Conservation (phyloP, 2,797 vertebrate species). For the Siniperca scherzeri region DNA sequence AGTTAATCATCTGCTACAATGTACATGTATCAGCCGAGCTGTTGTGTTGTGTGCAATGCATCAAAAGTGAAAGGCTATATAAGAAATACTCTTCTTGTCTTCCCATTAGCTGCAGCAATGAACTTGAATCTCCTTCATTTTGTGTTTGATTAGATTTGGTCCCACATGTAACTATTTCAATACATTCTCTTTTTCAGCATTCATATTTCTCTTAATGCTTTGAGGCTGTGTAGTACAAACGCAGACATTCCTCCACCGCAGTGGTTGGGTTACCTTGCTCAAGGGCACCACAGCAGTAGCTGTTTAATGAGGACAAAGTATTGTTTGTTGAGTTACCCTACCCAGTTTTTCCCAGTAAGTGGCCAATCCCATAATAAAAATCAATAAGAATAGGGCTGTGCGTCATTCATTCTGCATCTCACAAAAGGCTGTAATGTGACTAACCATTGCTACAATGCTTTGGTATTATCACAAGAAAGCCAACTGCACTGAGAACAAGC, state of each 20-base stretch:
- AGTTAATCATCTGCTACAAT: conserved; percentile 4
- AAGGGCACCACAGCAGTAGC: conserved; percentile 25
- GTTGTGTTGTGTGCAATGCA: conserved; percentile 2
- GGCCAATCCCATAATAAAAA: conserved; percentile 37
- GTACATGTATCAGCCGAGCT: neutral
- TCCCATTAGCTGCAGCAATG: neutral
- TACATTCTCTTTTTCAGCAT: neutral
- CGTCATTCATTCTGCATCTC: conserved; percentile 23
- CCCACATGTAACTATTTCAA: neutral
- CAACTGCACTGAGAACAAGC: conserved; percentile 4
- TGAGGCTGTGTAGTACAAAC: neutral
- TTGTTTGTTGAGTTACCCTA: conserved; percentile 12
- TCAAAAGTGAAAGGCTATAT: conserved; percentile 10
- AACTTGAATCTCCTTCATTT: conserved; percentile 20
- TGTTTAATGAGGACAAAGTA: conserved; percentile 27
- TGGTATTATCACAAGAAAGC: conserved; percentile 16
- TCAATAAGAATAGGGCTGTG: conserved; percentile 22
- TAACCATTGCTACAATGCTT: conserved; percentile 16
- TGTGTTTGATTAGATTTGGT: conserved; percentile 19
- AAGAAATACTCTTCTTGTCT: neutral
- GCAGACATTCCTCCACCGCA: conserved; percentile 11
- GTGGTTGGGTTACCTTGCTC: conserved; percentile 7
- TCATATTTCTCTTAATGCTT: neutral
- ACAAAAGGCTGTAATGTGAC: conserved; percentile 25
- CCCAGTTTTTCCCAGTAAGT: conserved; percentile 7